phyloP scores from a whole-genome alignment of 2,113 vertebrate species.

The Ciconia stormi region DNA sequence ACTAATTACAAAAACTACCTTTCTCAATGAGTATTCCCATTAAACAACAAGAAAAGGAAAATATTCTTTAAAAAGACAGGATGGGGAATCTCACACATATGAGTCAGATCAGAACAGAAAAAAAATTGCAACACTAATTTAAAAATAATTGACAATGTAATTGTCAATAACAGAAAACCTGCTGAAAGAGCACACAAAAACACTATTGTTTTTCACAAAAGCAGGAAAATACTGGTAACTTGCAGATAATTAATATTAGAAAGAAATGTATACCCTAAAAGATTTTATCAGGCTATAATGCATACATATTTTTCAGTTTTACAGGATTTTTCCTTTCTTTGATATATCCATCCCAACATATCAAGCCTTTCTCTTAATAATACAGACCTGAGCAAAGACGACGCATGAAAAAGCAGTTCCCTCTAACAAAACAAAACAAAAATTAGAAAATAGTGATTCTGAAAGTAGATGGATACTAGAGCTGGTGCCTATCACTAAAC shows the following conservation, averaged over 20 bases:
- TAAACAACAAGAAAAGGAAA: not conserved
- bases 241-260: not conserved
- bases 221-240: not conserved
- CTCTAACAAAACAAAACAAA: not conserved
- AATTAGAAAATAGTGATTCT: not conserved
- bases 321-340: not conserved
- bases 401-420: not conserved
- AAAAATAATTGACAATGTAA: not conserved
- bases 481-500: not conserved
- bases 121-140: not conserved
- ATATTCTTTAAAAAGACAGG: not conserved
- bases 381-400: not conserved
- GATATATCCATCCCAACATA: not conserved
- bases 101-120: not conserved
- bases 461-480: not conserved
- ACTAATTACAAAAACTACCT: not conserved
- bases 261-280: not conserved
- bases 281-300: not conserved
- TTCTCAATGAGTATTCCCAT: not conserved
- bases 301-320: not conserved
- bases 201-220: not conserved
- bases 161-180: not conserved
- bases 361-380: not conserved
- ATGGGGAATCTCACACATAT: not conserved
- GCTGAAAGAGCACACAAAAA: not conserved